Conservation (phyloP, 1,140 invertebrate species). For the Gerris buenoi region DNA sequence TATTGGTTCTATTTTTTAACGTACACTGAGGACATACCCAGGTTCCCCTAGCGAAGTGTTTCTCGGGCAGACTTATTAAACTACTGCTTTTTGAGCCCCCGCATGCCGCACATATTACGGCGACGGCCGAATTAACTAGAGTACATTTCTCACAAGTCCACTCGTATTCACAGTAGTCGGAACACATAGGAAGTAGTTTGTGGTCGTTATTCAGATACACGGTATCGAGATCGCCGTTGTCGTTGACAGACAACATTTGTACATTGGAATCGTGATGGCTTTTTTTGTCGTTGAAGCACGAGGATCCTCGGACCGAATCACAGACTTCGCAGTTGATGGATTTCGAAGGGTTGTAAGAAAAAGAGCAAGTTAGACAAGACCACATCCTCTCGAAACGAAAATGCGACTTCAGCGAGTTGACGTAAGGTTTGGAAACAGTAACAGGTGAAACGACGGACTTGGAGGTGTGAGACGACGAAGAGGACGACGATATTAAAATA, state of each 20-base stretch:
- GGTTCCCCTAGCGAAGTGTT: constrained; percentile 20
- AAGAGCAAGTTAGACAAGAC: constrained; percentile 74
- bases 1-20: constrained; percentile 58
- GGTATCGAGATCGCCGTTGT: constrained; percentile 4
- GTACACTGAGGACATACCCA: constrained; percentile 66
- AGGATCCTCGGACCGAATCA: constrained; percentile 42
- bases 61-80: constrained; percentile 26
- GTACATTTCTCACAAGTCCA: constrained; percentile 84
- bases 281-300: constrained; percentile 46
- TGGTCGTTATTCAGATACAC: constrained; percentile 4
- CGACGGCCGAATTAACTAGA: constrained; percentile 52
- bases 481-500: background rate
- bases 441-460: background rate
- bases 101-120: constrained; percentile 61
- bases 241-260: background rate
- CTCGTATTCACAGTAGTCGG: constrained; percentile 23
- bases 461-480: background rate
- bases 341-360: constrained; percentile 69
- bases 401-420: background rate
- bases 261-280: constrained; percentile 28
- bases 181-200: background rate
- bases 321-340: constrained; percentile 65
- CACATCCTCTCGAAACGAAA: constrained; percentile 51
- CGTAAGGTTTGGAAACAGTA: background rate
- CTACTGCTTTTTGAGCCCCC: constrained; percentile 61